phyloP scores from a whole-genome alignment of 2,797 vertebrate species.

The Coranthus polyacanthus region DNA sequence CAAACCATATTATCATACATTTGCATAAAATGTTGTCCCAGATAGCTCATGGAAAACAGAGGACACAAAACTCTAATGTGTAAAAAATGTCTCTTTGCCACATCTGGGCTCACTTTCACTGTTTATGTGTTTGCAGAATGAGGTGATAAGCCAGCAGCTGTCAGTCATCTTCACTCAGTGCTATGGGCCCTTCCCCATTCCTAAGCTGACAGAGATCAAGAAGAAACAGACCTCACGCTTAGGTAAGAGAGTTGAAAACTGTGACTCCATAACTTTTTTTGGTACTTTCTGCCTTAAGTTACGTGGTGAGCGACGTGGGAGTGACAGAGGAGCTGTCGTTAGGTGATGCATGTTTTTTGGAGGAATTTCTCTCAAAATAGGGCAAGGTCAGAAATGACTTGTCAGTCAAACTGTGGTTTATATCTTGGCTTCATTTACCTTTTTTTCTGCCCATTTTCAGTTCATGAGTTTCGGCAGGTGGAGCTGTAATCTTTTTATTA shows the following conservation, averaged over 20 bases:
- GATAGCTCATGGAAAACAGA: conserved; percentile 10
- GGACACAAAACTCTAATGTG: conserved; percentile 7
- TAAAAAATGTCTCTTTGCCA: neutral
- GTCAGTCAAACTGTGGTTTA: conserved; percentile 7
- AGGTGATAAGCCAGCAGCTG: conserved; percentile 88
- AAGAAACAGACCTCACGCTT: conserved; percentile 85
- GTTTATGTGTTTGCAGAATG: conserved; percentile 80
- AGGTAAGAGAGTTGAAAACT: conserved; percentile 72
- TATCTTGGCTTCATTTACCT: neutral
- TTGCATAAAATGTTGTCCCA: conserved; percentile 46
- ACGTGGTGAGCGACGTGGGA: conserved; percentile 4
- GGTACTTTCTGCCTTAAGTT: neutral
- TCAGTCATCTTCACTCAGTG: conserved; percentile 88
- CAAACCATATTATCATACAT: conserved; percentile 54
- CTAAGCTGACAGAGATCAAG: conserved; percentile 88
- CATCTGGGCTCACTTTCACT: conserved; percentile 18
- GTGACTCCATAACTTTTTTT: neutral
- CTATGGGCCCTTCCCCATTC: conserved; percentile 89
- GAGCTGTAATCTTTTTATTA: neutral
- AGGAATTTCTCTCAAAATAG: no score
- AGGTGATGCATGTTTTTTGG: conserved; percentile 1
- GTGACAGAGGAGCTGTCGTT: conserved; percentile 3
- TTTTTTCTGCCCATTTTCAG: neutral
- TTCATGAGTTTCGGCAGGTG: neutral
- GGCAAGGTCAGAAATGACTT: conserved; percentile 4